These are phyloP conservation scores for Pogona vitticeps DNA, from an alignment of 2,113 vertebrate species.

Conservation along the genomic window DNA sequence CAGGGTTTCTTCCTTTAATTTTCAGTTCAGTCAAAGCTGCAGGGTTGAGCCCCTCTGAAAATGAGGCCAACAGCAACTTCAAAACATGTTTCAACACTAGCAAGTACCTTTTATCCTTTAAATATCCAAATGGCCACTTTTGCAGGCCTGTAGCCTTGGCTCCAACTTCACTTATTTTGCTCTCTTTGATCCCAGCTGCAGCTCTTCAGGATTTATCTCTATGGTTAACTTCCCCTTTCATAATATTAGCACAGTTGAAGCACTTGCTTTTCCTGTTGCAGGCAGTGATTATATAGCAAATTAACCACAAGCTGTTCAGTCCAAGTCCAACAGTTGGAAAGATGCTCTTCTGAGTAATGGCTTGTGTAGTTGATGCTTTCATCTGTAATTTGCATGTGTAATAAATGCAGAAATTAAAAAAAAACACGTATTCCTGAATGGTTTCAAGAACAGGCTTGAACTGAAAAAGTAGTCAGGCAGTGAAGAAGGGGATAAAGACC, in stretches of 20 bases:
- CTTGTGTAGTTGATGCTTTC: slow-evolving; percentile 81
- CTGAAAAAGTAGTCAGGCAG: slow-evolving; percentile 30
- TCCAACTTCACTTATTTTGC: slow-evolving; percentile 67
- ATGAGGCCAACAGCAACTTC: slow-evolving; percentile 60
- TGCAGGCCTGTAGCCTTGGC: slow-evolving; percentile 64
- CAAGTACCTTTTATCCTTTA: slow-evolving; percentile 69
- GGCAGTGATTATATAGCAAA: slow-evolving; percentile 85
- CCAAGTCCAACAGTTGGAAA: slow-evolving; percentile 79
- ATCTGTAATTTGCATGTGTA: slow-evolving; percentile 81
- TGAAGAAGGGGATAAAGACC: slow-evolving; percentile 32
- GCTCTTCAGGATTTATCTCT: slow-evolving; percentile 76
- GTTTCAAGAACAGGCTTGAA: slow-evolving; percentile 56
- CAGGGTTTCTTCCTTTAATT: neutral
- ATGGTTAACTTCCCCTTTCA: slow-evolving; percentile 81
- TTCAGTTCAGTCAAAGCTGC: slow-evolving; percentile 44
- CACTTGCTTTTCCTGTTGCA: slow-evolving; percentile 77
- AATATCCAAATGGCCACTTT: slow-evolving; percentile 68
- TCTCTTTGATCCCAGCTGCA: slow-evolving; percentile 71
- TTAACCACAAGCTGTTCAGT: slow-evolving; percentile 86
- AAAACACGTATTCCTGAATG: slow-evolving; percentile 29
- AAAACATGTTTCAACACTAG: slow-evolving; percentile 60
- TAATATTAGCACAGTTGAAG: slow-evolving; percentile 82
- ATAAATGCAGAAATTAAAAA: slow-evolving; percentile 80
- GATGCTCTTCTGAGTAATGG: slow-evolving; percentile 83
- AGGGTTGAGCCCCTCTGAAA: slow-evolving; percentile 55